phyloP scores from a whole-genome alignment of 2,113 vertebrate species.

The Forbesichthys papilliferus region DNA sequence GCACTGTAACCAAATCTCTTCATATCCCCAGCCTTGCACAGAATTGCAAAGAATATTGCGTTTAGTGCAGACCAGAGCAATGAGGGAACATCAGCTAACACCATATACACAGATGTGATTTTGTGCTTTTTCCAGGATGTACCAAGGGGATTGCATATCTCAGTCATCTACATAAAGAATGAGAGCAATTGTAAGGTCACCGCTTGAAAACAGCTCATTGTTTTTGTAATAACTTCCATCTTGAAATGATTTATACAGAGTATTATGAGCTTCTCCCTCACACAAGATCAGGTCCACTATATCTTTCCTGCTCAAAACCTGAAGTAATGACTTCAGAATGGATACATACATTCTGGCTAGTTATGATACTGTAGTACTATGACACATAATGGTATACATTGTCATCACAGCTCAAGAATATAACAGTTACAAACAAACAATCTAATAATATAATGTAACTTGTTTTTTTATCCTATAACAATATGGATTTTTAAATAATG shows the following conservation, averaged over 20 bases:
- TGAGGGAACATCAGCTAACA: conserved; percentile 24
- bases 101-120: conserved; percentile 18
- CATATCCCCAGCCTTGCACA: conserved; percentile 23
- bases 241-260: conserved; percentile 24
- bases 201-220: conserved; percentile 15
- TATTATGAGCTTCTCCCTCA: too few species aligned
- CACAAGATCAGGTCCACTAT: too few species aligned
- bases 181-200: not conserved
- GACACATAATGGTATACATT: too few species aligned
- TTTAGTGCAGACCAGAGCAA: conserved; percentile 4
- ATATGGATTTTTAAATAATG: too few species aligned
- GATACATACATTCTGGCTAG: too few species aligned
- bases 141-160: conserved; percentile 30
- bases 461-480: too few species aligned
- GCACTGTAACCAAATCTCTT: conserved; percentile 10
- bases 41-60: conserved; percentile 21
- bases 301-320: too few species aligned
- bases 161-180: conserved; percentile 22
- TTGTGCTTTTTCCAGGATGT: conserved; percentile 30
- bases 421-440: too few species aligned
- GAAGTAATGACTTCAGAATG: too few species aligned
- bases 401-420: too few species aligned
- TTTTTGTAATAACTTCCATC: conserved; percentile 33
- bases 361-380: too few species aligned
- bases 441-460: too few species aligned